These are phyloP conservation scores for Rhagonycha lutea DNA, from an alignment of 2,888 invertebrate genomes.

Conservation along the genomic window DNA sequence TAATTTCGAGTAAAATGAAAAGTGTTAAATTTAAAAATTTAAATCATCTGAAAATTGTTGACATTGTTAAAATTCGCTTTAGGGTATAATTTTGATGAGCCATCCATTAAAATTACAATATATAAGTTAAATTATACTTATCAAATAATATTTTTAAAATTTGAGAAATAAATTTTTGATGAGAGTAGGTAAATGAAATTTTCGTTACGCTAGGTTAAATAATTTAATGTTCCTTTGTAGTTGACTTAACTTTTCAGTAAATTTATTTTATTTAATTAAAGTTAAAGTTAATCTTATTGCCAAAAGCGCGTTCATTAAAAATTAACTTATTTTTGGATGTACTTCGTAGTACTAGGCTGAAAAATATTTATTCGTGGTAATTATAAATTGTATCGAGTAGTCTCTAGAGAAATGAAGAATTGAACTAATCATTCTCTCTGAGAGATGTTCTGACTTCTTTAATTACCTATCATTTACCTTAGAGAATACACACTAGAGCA, in stretches of 20 bases:
- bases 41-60: too few species aligned
- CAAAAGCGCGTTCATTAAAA: not conserved
- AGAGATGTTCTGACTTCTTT: constrained; percentile 36
- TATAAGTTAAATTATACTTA: too few species aligned
- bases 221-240: not conserved
- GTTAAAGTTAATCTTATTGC: not conserved
- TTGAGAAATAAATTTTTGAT: not conserved
- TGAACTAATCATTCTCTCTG: constrained; percentile 37
- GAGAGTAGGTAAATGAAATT: not conserved
- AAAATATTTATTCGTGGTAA: not conserved
- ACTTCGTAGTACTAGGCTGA: not conserved
- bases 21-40: too few species aligned
- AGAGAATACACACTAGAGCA: constrained; percentile 25
- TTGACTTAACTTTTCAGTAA: not conserved
- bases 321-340: not conserved
- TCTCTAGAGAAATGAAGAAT: constrained; percentile 30
- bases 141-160: not conserved
- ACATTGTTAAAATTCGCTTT: too few species aligned
- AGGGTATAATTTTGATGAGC: too few species aligned
- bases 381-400: not conserved
- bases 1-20: too few species aligned
- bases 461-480: constrained; percentile 32
- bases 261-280: not conserved
- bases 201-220: not conserved
- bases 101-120: too few species aligned